A percentile compares a stretch with the other conserved stretches of the same genome.
These are phyloP conservation scores for Imbricaverruca yamaguchii DNA, from an alignment of 2,888 invertebrate genomes.

Conservation along the genomic window DNA sequence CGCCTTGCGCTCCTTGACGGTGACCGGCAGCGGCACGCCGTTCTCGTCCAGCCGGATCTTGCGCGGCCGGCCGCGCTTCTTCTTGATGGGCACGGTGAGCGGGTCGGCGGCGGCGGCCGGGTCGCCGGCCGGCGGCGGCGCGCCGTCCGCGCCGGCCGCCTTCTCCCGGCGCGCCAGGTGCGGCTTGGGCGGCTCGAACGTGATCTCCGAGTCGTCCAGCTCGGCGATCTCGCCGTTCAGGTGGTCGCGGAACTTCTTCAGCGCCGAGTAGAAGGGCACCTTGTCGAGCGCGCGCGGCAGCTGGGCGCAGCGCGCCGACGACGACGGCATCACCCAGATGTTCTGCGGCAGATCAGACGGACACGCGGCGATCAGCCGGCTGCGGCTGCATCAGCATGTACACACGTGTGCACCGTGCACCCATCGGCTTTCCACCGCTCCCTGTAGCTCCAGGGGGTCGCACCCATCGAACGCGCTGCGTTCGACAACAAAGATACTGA, in stretches of 20 bases:
- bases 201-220: constrained; percentile 78
- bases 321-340: constrained; percentile 99
- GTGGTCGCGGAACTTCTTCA: constrained; percentile 92
- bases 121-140: constrained; percentile 10
- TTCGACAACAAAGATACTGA: too few species aligned
- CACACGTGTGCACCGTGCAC: too few species aligned
- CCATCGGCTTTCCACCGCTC: too few species aligned
- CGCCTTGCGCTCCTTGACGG: constrained; percentile 35
- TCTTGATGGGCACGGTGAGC: constrained; percentile 34
- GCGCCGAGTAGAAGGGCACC: constrained; percentile 92
- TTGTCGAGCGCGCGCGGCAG: constrained; percentile 95
- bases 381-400: too few species aligned
- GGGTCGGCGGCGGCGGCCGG: constrained; percentile 26
- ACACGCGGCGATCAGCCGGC: background rate
- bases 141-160: constrained; percentile 25
- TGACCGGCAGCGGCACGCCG: constrained; percentile 32
- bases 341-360: constrained; percentile 54
- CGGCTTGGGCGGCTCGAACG: constrained; percentile 48
- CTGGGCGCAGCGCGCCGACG: constrained; percentile 93
- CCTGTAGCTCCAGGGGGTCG: too few species aligned
- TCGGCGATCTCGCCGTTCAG: constrained; percentile 76
- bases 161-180: constrained; percentile 45
- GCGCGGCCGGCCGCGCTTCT: constrained; percentile 53
- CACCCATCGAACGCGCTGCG: too few species aligned
- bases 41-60: constrained; percentile 62